phyloP scores from a whole-genome alignment of 2,888 invertebrate genomes.

The Trilocha varians region DNA sequence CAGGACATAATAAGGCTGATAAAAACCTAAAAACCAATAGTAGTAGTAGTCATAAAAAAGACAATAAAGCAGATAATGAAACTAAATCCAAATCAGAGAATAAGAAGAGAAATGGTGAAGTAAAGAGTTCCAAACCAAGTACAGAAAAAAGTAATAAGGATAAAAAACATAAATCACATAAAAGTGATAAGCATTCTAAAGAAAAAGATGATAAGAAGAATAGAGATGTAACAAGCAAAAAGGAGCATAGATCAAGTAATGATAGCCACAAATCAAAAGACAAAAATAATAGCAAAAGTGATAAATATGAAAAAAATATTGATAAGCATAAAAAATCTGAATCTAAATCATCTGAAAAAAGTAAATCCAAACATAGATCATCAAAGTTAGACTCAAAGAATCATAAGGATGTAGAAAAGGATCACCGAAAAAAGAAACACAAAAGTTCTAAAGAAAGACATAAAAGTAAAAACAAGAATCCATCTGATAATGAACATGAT shows the following conservation, averaged over 20 bases:
- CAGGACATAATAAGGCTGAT: constrained; percentile 3
- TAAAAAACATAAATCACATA: constrained; percentile 28
- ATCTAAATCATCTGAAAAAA: constrained; percentile 27
- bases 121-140: constrained; percentile 15
- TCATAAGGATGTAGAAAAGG: constrained; percentile 30
- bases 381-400: constrained; percentile 27
- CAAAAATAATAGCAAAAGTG: constrained; percentile 28
- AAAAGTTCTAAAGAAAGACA: constrained; percentile 33
- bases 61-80: constrained; percentile 8
- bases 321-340: constrained; percentile 32
- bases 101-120: constrained; percentile 18
- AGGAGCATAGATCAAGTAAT: constrained; percentile 35
- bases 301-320: constrained; percentile 32
- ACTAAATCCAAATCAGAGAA: constrained; percentile 8
- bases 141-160: constrained; percentile 21
- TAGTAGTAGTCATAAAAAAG: constrained; percentile 17
- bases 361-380: constrained; percentile 25
- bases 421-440: constrained; percentile 34
- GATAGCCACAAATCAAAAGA: constrained; percentile 31
- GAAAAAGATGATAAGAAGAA: constrained; percentile 30
- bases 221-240: constrained; percentile 37
- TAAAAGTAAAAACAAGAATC: constrained; percentile 25
- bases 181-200: constrained; percentile 30
- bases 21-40: constrained; percentile 15
- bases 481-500: constrained; percentile 37